Evolutionary conservation across 2,113 vertebrate species (phyloP).

Genomic region (Rynchops niger): DNA sequence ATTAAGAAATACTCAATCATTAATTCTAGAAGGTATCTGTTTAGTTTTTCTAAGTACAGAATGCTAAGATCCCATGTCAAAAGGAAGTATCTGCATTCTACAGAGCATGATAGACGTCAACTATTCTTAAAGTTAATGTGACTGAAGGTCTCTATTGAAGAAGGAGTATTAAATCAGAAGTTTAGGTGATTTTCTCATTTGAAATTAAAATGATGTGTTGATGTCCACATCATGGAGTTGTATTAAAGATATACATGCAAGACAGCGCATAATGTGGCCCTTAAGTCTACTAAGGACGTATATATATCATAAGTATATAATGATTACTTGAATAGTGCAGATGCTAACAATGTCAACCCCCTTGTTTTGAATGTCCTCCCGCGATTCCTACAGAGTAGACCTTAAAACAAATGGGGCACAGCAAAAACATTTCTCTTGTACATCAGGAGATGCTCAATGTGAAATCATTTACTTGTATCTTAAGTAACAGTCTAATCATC

Average conservation of each 20-base stretch:
- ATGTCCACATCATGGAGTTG: neutral
- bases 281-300: neutral
- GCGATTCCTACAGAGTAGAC: slow-evolving; percentile 38
- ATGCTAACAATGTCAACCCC: slow-evolving; percentile 13
- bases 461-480: slow-evolving; percentile 60
- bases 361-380: slow-evolving; percentile 61
- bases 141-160: neutral
- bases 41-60: neutral
- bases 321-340: neutral
- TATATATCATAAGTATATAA: neutral
- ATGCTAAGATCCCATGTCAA: neutral
- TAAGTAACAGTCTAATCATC: slow-evolving; percentile 82
- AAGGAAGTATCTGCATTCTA: neutral
- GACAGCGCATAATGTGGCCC: neutral
- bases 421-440: slow-evolving; percentile 8
- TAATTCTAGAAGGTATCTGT: neutral
- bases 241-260: neutral
- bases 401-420: slow-evolving; percentile 72
- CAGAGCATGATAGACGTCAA: neutral
- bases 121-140: neutral
- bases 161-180: neutral
- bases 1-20: neutral
- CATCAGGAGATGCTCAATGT: slow-evolving; percentile 43
- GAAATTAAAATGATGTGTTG: neutral
- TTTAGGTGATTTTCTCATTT: neutral